Evolutionary conservation across 2,888 invertebrate genomes (phyloP).

Genomic region (Charanyca ferruginea): DNA sequence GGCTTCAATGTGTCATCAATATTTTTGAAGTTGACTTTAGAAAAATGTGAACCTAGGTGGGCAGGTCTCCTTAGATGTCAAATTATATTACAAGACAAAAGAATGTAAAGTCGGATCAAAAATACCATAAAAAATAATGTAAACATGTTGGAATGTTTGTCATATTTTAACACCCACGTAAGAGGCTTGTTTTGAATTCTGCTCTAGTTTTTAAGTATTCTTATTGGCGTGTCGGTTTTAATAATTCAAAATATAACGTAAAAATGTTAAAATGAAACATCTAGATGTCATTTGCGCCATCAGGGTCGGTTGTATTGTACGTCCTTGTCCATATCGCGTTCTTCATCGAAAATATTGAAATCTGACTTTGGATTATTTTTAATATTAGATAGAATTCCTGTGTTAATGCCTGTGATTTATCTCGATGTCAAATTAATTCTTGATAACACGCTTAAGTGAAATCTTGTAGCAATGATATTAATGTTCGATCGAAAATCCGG

Average conservation of each 20-base stretch:
- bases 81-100: constrained; percentile 48
- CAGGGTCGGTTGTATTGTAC: constrained; percentile 55
- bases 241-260: constrained; percentile 25
- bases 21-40: constrained; percentile 50
- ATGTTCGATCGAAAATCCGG: constrained; percentile 54
- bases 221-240: constrained; percentile 59
- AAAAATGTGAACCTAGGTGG: constrained; percentile 53
- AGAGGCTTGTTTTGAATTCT: constrained; percentile 74
- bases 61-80: constrained; percentile 50
- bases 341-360: constrained; percentile 28
- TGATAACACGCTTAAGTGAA: constrained; percentile 61
- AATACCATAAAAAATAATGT: constrained; percentile 58
- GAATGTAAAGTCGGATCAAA: constrained; percentile 50
- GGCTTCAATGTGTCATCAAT: constrained; percentile 51
- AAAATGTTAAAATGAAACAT: constrained; percentile 48
- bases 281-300: constrained; percentile 55
- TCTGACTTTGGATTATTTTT: constrained; percentile 30
- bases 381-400: constrained; percentile 17
- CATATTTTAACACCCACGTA: constrained; percentile 72
- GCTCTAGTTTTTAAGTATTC: constrained; percentile 75
- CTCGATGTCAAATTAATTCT: constrained; percentile 65
- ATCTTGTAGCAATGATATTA: constrained; percentile 61
- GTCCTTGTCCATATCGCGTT: constrained; percentile 40
- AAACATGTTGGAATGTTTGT: constrained; percentile 70
- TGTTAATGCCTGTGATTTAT: constrained; percentile 53